A percentile compares a stretch with the other conserved stretches of the same genome.
Evolutionary conservation across 92 coral and sea anemone species (phyloP).

Genomic region (Bergia puertoricense): DNA sequence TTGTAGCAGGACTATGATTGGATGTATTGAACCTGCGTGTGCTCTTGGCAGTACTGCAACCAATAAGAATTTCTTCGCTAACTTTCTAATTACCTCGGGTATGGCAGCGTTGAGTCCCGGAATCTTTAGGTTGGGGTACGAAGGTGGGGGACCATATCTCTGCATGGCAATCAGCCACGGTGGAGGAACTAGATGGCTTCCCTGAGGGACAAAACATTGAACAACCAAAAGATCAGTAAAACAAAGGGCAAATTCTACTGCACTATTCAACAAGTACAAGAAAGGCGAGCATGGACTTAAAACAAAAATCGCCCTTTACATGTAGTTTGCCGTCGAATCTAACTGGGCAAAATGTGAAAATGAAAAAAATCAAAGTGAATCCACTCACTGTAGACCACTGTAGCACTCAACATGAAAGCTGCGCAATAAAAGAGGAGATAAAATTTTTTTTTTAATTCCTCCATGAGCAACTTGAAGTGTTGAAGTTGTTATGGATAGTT

Average conservation of each 20-base stretch:
- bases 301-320: no score
- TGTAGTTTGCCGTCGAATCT: no score
- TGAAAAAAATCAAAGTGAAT: background rate
- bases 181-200: slow-evolving; percentile 88
- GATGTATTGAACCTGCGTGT: no score
- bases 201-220: slow-evolving; percentile 33
- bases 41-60: no score
- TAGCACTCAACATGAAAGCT: background rate
- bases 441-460: no score
- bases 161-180: slow-evolving; percentile 99
- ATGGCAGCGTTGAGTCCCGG: slow-evolving; percentile 98
- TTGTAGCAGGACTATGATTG: no score
- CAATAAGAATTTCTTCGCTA: no score
- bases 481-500: no score
- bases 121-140: slow-evolving; percentile 93
- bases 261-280: background rate
- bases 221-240: background rate
- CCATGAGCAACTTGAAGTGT: no score
- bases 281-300: no score
- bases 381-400: background rate
- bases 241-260: no score
- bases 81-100: slow-evolving; percentile 68
- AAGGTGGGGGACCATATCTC: slow-evolving; percentile 99
- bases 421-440: no score
- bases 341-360: background rate